Percentiles rank a stretch among this genome's conserved stretches.
phyloP scores from a whole-genome alignment of 2,113 vertebrate species.

The Takifugu bimaculatus region DNA sequence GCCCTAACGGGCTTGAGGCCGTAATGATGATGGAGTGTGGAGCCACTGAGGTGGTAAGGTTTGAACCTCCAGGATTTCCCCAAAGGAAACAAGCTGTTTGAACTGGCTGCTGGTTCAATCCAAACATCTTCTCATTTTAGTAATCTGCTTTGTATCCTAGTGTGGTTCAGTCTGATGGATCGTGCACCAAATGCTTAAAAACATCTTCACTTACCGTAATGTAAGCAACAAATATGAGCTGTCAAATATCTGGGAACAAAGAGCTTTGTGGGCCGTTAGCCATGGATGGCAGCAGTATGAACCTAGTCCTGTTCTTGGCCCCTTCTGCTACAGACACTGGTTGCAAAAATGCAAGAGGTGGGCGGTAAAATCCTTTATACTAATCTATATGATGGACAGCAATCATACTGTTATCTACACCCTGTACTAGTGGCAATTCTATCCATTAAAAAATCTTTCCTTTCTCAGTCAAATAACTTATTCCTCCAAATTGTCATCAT shows the following conservation, averaged over 20 bases:
- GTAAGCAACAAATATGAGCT: neutral
- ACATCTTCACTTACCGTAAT: neutral
- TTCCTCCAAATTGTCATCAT: too few species aligned
- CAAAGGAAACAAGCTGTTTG: slow-evolving; percentile 21
- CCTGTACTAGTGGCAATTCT: too few species aligned
- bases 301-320: too few species aligned
- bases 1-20: slow-evolving; percentile 26
- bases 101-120: slow-evolving; percentile 8
- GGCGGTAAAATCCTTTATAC: too few species aligned
- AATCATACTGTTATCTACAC: too few species aligned
- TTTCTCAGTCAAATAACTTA: too few species aligned
- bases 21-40: slow-evolving; percentile 47
- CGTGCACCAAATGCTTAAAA: neutral
- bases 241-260: neutral
- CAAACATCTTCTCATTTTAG: slow-evolving; percentile 20
- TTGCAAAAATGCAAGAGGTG: too few species aligned
- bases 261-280: neutral
- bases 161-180: neutral
- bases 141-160: slow-evolving; percentile 28
- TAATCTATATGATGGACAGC: too few species aligned
- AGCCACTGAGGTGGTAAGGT: slow-evolving; percentile 10
- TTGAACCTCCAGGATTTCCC: slow-evolving; percentile 17
- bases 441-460: too few species aligned
- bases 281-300: too few species aligned
- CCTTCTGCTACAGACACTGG: too few species aligned